These are phyloP conservation scores for Gymnothorax javanicus DNA, from an alignment of 2,797 vertebrate species.

Conservation along the genomic window DNA sequence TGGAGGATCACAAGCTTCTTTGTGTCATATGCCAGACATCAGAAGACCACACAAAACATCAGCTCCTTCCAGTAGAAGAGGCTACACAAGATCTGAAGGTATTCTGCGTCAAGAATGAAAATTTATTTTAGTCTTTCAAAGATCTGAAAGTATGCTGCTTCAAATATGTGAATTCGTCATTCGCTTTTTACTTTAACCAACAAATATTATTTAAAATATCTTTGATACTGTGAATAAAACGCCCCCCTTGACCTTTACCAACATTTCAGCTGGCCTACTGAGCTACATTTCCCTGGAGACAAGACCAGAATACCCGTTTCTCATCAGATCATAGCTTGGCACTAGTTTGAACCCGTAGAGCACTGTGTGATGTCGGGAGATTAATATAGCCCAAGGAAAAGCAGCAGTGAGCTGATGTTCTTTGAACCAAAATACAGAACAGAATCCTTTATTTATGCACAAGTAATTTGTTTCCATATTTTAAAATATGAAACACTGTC, in stretches of 20 bases:
- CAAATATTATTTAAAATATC: not conserved
- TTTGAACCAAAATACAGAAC: not conserved
- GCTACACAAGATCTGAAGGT: constrained; percentile 7
- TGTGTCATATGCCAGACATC: constrained; percentile 32
- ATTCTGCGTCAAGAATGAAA: not conserved
- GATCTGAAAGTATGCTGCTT: constrained; percentile 1
- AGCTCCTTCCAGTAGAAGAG: constrained; percentile 8
- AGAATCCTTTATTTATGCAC: not conserved
- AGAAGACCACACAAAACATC: constrained; percentile 16
- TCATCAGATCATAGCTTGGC: not conserved
- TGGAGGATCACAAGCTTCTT: constrained; percentile 5
- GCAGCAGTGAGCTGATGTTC: not conserved
- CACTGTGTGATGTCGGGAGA: not conserved
- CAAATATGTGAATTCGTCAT: constrained; percentile 30
- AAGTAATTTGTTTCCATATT: not conserved
- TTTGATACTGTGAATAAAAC: not conserved
- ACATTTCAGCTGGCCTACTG: not conserved
- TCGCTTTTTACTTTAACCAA: constrained; percentile 29
- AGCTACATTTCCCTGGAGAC: constrained; percentile 15
- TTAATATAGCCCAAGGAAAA: not conserved
- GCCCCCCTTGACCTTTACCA: not conserved
- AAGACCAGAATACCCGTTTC: not conserved
- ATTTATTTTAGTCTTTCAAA: not conserved
- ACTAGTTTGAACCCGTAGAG: not conserved
- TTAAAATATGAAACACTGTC: too few species aligned